Evolutionary conservation across 1,140 invertebrate genomes (phyloP).

Genomic region (Rhagoletis pomonella): DNA sequence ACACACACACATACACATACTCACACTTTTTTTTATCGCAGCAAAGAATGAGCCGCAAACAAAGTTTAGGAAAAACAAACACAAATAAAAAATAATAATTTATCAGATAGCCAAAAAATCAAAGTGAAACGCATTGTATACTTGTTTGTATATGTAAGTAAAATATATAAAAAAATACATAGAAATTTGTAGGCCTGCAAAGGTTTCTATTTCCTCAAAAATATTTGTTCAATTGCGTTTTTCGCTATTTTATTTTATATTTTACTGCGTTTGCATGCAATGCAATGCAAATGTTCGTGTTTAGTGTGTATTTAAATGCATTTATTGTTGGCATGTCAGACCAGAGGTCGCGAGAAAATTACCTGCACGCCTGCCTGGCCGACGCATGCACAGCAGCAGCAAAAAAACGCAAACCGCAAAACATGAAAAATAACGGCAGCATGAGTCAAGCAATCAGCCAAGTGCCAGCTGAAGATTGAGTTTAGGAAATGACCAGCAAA

Average conservation of each 20-base stretch:
- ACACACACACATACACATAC: background rate
- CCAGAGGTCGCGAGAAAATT: slow-evolving; percentile 45
- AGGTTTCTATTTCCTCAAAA: background rate
- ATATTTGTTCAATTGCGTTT: background rate
- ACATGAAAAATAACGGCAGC: slow-evolving; percentile 6
- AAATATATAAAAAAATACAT: background rate
- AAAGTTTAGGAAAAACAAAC: background rate
- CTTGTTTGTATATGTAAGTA: background rate
- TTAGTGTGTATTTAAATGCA: slow-evolving; percentile 44
- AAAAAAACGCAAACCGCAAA: background rate
- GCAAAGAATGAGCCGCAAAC: slow-evolving; percentile 1
- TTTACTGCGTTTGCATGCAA: slow-evolving; percentile 26
- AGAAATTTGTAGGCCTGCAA: background rate
- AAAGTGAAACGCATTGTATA: slow-evolving; percentile 2
- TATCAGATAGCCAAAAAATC: background rate
- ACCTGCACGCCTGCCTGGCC: background rate
- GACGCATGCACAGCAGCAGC: background rate
- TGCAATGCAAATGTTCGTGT: slow-evolving; percentile 43
- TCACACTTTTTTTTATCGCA: background rate
- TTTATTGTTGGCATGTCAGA: slow-evolving; percentile 40
- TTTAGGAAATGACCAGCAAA: slow-evolving; percentile 5
- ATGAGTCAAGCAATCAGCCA: background rate
- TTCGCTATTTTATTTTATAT: background rate
- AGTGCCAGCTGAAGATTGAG: background rate
- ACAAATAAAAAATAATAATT: background rate